Percentiles rank a stretch among this genome's conserved stretches.
These are phyloP conservation scores for Anhinga anhinga DNA, from an alignment of 2,113 vertebrate species.

Conservation along the genomic window DNA sequence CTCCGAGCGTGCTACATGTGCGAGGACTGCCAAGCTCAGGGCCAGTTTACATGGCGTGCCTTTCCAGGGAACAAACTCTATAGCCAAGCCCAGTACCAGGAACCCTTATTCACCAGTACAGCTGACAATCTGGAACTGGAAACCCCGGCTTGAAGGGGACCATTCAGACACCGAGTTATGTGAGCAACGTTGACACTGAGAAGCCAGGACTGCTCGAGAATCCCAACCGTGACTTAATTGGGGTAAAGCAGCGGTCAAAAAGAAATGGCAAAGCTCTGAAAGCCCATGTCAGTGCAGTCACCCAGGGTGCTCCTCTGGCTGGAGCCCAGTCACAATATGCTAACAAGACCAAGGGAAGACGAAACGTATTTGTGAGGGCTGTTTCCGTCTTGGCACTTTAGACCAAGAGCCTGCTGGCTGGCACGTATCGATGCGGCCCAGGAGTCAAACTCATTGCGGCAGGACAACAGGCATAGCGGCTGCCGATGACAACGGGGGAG, in stretches of 20 bases:
- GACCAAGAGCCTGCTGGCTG: conserved; percentile 3
- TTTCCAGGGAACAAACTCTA: background rate
- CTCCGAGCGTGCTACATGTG: fast-evolving
- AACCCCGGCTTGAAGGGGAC: background rate
- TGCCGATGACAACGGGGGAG: background rate
- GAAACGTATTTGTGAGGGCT: background rate
- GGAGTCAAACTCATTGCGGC: fast-evolving
- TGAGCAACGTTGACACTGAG: background rate
- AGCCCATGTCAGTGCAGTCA: conserved; percentile 3
- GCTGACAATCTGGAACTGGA: background rate
- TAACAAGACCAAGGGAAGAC: conserved; percentile 14
- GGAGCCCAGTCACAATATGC: background rate
- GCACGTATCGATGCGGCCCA: background rate
- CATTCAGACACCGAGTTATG: background rate
- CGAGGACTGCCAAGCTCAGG: background rate
- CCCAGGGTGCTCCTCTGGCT: background rate
- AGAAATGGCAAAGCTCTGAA: background rate
- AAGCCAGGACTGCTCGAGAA: background rate
- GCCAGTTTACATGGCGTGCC: fast-evolving
- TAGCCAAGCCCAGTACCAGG: background rate
- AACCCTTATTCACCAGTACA: background rate
- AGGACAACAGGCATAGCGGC: background rate
- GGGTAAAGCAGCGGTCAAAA: conserved; percentile 51
- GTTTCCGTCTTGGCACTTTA: background rate
- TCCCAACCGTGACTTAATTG: conserved; percentile 44